phyloP scores from a whole-genome alignment of 1,140 invertebrate species.

The Eubasilissa regina region DNA sequence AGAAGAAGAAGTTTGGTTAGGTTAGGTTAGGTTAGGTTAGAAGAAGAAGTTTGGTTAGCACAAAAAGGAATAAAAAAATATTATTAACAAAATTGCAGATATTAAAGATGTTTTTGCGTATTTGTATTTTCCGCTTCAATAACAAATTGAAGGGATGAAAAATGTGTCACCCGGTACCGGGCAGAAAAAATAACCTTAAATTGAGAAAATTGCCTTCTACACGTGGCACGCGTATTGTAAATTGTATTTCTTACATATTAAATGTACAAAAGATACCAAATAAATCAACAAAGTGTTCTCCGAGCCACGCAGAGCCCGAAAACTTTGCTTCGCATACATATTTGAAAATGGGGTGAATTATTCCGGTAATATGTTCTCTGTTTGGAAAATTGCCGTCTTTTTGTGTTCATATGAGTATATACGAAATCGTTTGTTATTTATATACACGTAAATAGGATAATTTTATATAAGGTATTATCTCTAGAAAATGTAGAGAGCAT shows the following conservation, averaged over 20 bases:
- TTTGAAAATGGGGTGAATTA: slow-evolving; percentile 29
- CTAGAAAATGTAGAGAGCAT: too few relatives aligned
- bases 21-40: too few relatives aligned
- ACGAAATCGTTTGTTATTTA: neutral
- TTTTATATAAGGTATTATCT: too few relatives aligned
- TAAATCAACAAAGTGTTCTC: slow-evolving; percentile 21
- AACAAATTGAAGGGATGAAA: neutral
- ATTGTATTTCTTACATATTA: slow-evolving; percentile 27
- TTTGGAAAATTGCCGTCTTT: slow-evolving; percentile 11
- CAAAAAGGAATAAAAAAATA: too few relatives aligned
- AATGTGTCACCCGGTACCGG: slow-evolving; percentile 16
- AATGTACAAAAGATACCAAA: slow-evolving; percentile 34
- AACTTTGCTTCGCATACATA: slow-evolving; percentile 24
- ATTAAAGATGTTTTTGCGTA: too few relatives aligned
- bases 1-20: too few relatives aligned
- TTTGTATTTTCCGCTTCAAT: too few relatives aligned
- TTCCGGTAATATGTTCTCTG: slow-evolving; percentile 14
- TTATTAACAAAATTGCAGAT: too few relatives aligned
- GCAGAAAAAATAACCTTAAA: slow-evolving; percentile 19
- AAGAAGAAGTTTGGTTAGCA: too few relatives aligned
- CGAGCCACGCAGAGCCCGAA: neutral
- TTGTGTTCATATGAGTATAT: neutral
- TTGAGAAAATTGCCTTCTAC: slow-evolving; percentile 21
- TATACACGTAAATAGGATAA: too few relatives aligned
- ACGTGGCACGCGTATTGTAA: slow-evolving; percentile 28